Percentiles rank a stretch among this genome's conserved stretches.
These are phyloP conservation scores for Mythimna ferrago DNA, from an alignment of 2,888 invertebrate genomes.

Conservation along the genomic window DNA sequence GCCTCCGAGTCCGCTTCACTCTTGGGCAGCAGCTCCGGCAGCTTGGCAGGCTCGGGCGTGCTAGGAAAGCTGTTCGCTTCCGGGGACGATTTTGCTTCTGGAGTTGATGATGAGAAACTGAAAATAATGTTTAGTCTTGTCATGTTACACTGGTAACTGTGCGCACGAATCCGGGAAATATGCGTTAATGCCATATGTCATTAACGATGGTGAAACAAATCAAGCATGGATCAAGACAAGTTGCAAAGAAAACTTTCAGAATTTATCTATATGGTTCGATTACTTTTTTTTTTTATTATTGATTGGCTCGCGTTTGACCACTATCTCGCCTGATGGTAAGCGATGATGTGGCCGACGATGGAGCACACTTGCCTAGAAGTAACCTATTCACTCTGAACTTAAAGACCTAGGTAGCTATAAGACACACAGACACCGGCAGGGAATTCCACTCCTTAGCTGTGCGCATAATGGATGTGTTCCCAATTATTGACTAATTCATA, in stretches of 20 bases:
- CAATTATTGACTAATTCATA: too few relatives aligned
- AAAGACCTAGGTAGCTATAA: too few relatives aligned
- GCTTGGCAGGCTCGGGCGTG: conserved; percentile 55
- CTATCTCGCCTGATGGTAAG: too few relatives aligned
- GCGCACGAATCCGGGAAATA: background rate
- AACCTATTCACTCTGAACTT: too few relatives aligned
- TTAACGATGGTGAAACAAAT: background rate
- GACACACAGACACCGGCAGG: too few relatives aligned
- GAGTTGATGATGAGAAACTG: conserved; percentile 72
- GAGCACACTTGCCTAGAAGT: too few relatives aligned
- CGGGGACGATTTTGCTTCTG: conserved; percentile 61
- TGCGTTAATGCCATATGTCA: background rate
- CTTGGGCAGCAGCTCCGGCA: conserved; percentile 67
- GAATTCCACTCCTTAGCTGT: too few relatives aligned
- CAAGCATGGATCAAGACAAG: background rate
- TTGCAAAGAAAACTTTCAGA: background rate
- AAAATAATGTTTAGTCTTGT: background rate
- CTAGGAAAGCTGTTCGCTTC: conserved; percentile 62
- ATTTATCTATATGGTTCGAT: background rate
- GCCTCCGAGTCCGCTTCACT: conserved; percentile 73
- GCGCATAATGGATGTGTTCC: too few relatives aligned
- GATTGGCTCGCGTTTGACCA: too few relatives aligned
- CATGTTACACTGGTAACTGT: background rate
- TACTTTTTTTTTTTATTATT: too few relatives aligned
- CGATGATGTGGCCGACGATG: too few relatives aligned